A percentile compares a stretch with the other conserved stretches of the same genome.
These are phyloP conservation scores for Chroicocephalus ridibundus DNA, from an alignment of 2,113 vertebrate genomes.

Conservation along the genomic window DNA sequence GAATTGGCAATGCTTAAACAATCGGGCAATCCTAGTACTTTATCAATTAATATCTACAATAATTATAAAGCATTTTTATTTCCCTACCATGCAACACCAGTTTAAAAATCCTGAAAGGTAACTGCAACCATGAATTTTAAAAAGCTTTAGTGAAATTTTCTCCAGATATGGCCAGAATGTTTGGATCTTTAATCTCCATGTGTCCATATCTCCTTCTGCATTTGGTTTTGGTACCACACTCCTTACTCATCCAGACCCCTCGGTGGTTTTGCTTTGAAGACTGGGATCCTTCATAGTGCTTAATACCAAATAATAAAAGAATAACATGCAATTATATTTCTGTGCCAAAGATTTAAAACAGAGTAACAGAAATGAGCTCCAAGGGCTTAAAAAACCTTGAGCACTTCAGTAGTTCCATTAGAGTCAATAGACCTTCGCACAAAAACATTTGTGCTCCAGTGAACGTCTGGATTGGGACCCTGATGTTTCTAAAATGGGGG, in stretches of 20 bases:
- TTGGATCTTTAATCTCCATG: not conserved
- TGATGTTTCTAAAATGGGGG: not conserved
- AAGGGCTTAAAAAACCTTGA: not conserved
- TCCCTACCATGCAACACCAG: not conserved
- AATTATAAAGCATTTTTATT: not conserved
- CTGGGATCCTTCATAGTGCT: not conserved
- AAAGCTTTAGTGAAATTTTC: not conserved
- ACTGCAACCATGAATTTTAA: not conserved
- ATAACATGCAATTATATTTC: not conserved
- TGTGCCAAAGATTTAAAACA: not conserved
- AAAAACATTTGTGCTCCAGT: not conserved
- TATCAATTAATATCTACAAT: not conserved
- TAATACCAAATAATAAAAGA: not conserved
- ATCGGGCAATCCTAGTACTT: not conserved
- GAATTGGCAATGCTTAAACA: not conserved
- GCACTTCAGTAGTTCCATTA: not conserved
- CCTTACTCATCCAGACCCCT: not conserved
- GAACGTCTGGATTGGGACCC: not conserved
- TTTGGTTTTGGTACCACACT: not conserved
- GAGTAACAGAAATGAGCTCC: not conserved
- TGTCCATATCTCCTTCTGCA: not conserved
- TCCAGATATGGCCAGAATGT: not conserved
- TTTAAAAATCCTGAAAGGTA: not conserved
- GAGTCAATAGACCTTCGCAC: not conserved
- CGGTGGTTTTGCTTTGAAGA: not conserved